Conservation (phyloP, 2,888 invertebrate genomes). For the Julus scandinavius region DNA sequence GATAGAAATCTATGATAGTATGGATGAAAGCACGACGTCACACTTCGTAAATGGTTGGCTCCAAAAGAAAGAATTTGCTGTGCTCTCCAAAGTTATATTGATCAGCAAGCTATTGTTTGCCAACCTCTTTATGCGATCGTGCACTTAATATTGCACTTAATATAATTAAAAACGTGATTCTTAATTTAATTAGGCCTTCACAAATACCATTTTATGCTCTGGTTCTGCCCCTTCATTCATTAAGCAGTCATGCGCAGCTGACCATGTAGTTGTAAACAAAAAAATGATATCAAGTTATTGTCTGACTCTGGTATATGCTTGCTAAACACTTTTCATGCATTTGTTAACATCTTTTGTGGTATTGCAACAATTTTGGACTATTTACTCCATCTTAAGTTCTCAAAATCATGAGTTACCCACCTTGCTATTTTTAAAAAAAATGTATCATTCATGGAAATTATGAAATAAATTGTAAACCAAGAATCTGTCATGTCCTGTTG, state of each 20-base stretch:
- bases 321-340: neutral
- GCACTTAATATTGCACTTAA: neutral
- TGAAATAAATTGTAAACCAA: neutral
- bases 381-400: neutral
- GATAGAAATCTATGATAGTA: neutral
- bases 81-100: neutral
- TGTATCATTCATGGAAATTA: neutral
- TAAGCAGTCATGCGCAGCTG: neutral
- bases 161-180: neutral
- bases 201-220: neutral
- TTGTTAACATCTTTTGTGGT: neutral
- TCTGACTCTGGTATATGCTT: neutral
- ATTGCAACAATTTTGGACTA: neutral
- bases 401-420: neutral
- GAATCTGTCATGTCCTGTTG: too few relatives aligned
- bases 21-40: neutral
- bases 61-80: neutral
- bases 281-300: neutral
- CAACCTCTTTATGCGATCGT: neutral
- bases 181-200: constrained; percentile 19
- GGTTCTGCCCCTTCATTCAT: neutral
- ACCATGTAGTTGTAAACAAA: neutral
- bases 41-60: neutral
- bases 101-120: neutral
- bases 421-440: neutral